Evolutionary conservation across 2,797 vertebrate species (phyloP), one percentile per base, ranked within the genome.

Genomic region (Scomberomorus guttatus): DNA sequence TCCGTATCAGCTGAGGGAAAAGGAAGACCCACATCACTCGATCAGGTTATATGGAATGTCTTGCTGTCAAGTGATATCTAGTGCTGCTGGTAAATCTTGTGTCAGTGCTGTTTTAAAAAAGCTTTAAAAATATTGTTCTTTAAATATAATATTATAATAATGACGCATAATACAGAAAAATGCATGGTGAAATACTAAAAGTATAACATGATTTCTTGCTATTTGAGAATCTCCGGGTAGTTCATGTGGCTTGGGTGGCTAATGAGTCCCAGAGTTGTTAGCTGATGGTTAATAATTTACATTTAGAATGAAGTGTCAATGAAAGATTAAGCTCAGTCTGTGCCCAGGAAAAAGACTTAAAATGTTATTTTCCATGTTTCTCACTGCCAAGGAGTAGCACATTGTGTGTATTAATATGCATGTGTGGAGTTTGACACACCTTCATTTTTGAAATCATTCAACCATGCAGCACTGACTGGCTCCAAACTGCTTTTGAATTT

Each of bases 391-490:
- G 27, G 58, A 70, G 72, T 68, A 82, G 77, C 69, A 51, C 55
- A 20, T 61, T 79, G 20, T 69, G n/a, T 52, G 51, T 64, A 50
- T 90, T 67, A 87, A 86, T 87, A 87, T 87, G 72, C 79, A 89
- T 78, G 70, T 68, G 3, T 57, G 68, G 20, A 17, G 25, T 34
- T 18, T 44, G 77, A 68, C 20, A 51, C 57, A 72, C 51, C 25
- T 74, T 73, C 42, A 72, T 68, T 87, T 75, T 66, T 51, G 2
- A 48, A 71, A 39, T 62, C 67, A 61, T 34, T 85, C 76, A 79
- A 34, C 46, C 64, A 0, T 77, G 51, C 55, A 71, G 60, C 37
- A 1, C 1, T 34, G 54, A 63, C 27, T 22, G 27, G 52, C 56
- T 73, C 71, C 67, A 80, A 83, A 78, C 48, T 34, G 34, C 54